phyloP scores from a whole-genome alignment of 2,888 invertebrate genomes.

The Flabesymbios commensalis region DNA sequence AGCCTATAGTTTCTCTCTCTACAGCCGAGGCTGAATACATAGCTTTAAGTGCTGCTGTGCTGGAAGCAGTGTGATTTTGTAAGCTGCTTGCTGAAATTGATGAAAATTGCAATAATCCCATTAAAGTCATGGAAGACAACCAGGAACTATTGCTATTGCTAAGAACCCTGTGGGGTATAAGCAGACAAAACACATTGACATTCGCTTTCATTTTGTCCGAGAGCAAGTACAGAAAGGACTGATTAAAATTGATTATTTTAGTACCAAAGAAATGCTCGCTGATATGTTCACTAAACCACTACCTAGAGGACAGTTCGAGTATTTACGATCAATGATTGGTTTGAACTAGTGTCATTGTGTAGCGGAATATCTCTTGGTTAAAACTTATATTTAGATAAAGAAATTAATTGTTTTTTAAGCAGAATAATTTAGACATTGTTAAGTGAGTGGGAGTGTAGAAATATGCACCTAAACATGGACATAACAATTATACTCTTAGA shows the following conservation, averaged over 20 bases:
- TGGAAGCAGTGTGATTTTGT: constrained; percentile 31
- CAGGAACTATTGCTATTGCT: constrained; percentile 31
- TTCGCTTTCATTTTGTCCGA: not conserved
- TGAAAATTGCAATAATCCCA: not conserved
- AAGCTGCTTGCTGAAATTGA: constrained; percentile 22
- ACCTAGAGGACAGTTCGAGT: too few species aligned
- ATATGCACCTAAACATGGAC: too few species aligned
- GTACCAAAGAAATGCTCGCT: not conserved
- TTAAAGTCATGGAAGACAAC: constrained; percentile 32
- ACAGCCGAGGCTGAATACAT: constrained; percentile 55
- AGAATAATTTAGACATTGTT: too few species aligned
- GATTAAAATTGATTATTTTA: not conserved
- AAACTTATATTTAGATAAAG: too few species aligned
- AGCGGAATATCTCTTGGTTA: too few species aligned
- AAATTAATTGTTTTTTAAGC: too few species aligned
- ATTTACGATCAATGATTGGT: too few species aligned
- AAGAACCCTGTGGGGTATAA: not conserved
- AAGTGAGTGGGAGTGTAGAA: too few species aligned
- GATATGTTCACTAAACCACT: not conserved
- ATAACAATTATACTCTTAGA: too few species aligned
- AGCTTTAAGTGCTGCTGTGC: constrained; percentile 35
- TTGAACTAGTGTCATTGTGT: too few species aligned
- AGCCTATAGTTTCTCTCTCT: constrained; percentile 44
- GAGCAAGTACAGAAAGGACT: not conserved
- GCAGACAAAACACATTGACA: not conserved